Conservation (phyloP, 2,797 vertebrate species). For the Schizopygopsis pylzovi region DNA sequence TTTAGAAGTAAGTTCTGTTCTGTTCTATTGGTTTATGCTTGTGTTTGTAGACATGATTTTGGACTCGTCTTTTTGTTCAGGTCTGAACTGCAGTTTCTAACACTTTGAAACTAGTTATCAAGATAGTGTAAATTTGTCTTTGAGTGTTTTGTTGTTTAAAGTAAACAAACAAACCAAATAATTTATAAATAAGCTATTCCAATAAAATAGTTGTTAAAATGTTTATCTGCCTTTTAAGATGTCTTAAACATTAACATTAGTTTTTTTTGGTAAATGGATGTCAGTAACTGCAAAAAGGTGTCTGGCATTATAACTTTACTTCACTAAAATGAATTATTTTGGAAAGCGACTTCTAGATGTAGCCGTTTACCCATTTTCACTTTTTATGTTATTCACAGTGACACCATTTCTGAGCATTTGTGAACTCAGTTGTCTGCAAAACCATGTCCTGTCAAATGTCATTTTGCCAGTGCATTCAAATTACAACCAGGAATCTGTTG, state of each 20-base stretch:
- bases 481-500: neutral
- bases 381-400: neutral
- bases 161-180: neutral
- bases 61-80: neutral
- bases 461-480: conserved; percentile 8
- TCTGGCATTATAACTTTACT: neutral
- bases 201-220: neutral
- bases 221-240: neutral
- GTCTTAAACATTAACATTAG: neutral
- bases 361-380: neutral
- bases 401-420: neutral
- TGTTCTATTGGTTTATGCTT: neutral
- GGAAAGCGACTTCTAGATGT: neutral
- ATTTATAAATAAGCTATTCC: neutral
- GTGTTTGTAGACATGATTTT: neutral
- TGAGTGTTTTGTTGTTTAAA: neutral
- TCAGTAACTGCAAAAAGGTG: neutral
- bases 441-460: neutral
- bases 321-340: neutral
- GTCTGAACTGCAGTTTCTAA: neutral
- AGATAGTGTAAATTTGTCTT: neutral
- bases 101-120: neutral
- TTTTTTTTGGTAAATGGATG: neutral
- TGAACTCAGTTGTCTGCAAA: neutral
- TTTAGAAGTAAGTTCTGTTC: neutral